These are phyloP conservation scores for Chaetogeoica ovagalla DNA, from an alignment of 2,888 invertebrate species.

Conservation along the genomic window DNA sequence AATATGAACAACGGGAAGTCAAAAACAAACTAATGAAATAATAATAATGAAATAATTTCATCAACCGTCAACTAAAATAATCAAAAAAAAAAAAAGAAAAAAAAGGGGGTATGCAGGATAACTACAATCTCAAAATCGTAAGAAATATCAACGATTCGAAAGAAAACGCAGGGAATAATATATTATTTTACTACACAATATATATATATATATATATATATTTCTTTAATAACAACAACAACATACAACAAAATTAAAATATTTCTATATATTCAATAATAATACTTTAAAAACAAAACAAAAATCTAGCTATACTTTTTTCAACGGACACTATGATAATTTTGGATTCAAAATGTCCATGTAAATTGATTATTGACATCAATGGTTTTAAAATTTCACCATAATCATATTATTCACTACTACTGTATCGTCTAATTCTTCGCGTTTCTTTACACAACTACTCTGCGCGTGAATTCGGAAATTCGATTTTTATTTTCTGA, in stretches of 20 bases:
- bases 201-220: too few relatives aligned
- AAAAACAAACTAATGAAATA: slow-evolving; percentile 10
- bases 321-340: too few relatives aligned
- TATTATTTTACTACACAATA: background rate
- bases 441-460: too few relatives aligned
- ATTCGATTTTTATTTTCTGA: too few relatives aligned
- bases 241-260: background rate
- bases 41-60: slow-evolving; percentile 1
- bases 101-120: background rate
- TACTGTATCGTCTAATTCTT: too few relatives aligned
- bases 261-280: too few relatives aligned
- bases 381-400: too few relatives aligned
- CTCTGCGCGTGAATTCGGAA: too few relatives aligned
- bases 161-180: background rate
- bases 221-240: background rate
- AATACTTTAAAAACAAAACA: background rate
- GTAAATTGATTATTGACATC: too few relatives aligned
- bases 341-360: too few relatives aligned
- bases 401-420: too few relatives aligned
- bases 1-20: background rate
- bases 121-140: slow-evolving; percentile 21
- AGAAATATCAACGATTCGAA: slow-evolving; percentile 7
- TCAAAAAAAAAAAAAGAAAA: background rate
- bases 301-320: too few relatives aligned
- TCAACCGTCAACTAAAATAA: slow-evolving; percentile 5